These are phyloP conservation scores for Eulacestoma nigropectus DNA, from an alignment of 2,113 vertebrate genomes.

Conservation along the genomic window DNA sequence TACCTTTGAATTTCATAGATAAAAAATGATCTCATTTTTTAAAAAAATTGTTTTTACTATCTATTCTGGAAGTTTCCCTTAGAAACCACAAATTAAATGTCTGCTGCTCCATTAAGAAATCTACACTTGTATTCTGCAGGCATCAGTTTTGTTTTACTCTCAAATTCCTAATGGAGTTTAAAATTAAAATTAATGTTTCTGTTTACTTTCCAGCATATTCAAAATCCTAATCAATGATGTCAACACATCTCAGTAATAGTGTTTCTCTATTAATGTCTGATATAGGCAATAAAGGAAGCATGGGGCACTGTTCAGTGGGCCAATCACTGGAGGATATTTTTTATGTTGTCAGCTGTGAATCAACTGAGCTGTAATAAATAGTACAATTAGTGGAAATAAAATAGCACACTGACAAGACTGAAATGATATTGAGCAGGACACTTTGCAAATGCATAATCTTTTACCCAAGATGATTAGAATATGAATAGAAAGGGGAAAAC, in stretches of 20 bases:
- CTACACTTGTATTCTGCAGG: background rate
- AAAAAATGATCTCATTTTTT: background rate
- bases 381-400: conserved; percentile 4
- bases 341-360: background rate
- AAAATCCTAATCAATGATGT: conserved; percentile 21
- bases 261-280: conserved; percentile 16
- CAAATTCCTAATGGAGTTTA: conserved; percentile 30
- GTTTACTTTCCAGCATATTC: conserved; percentile 18
- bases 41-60: background rate
- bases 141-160: background rate
- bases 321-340: background rate
- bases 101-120: background rate
- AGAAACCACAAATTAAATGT: background rate
- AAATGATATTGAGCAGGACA: background rate
- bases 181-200: conserved; percentile 47
- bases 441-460: background rate
- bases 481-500: background rate
- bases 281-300: background rate
- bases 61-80: background rate
- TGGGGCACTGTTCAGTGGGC: background rate
- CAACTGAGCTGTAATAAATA: conserved; percentile 15
- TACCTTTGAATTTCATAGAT: background rate
- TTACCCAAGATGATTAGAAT: background rate
- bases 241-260: background rate
- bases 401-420: background rate